Conservation (phyloP, 2,888 invertebrate species). For the Gasteruption jaculator region DNA sequence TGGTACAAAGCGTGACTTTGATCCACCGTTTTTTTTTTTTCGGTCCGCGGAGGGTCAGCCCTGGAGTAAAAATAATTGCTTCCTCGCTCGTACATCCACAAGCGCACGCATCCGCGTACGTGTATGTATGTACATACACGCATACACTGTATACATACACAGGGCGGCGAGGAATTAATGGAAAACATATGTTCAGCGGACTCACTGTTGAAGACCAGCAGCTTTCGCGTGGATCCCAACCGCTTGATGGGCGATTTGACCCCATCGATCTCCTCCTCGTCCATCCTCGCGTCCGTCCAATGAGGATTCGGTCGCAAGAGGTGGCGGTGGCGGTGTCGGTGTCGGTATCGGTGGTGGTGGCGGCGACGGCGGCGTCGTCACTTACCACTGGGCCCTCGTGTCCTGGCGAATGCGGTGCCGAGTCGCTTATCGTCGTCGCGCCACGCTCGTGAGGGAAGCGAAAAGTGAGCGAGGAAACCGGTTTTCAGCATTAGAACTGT, state of each 20-base stretch:
- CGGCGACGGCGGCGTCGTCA: no score
- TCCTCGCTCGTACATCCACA: not conserved
- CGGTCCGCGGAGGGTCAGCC: no score
- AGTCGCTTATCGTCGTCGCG: slow-evolving; percentile 10
- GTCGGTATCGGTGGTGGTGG: slow-evolving; percentile 11
- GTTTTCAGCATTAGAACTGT: no score
- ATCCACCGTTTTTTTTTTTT: no score
- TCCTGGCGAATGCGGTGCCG: no score
- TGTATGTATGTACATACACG: not conserved
- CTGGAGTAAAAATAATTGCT: not conserved
- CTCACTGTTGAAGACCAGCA: slow-evolving; percentile 76
- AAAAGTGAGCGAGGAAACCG: no score
- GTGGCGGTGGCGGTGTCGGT: slow-evolving; percentile 7
- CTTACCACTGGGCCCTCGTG: no score
- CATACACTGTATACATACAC: not conserved
- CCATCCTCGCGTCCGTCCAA: slow-evolving; percentile 53
- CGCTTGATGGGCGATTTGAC: slow-evolving; percentile 76
- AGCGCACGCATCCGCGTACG: not conserved
- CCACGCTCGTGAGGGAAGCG: slow-evolving; percentile 12
- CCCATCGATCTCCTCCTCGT: slow-evolving; percentile 69
- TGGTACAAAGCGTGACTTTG: no score
- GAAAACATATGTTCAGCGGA: slow-evolving; percentile 29
- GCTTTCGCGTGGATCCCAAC: slow-evolving; percentile 75
- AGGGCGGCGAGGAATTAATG: not conserved
- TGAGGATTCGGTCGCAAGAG: no score